These are phyloP conservation scores for Amiota minor DNA, from an alignment of 2,888 invertebrate species.

Conservation along the genomic window DNA sequence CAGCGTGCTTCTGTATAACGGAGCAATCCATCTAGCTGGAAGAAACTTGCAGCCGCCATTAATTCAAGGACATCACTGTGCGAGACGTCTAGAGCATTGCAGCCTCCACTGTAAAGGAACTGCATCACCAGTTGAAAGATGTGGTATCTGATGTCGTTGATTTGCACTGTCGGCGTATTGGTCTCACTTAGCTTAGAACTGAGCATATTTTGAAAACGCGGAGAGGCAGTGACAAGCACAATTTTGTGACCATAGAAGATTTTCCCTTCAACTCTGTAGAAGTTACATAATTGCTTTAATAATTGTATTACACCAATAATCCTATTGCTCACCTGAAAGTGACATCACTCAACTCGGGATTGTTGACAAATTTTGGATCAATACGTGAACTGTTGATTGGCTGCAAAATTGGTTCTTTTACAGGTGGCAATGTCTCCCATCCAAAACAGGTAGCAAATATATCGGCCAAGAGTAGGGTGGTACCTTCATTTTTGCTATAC, in stretches of 20 bases:
- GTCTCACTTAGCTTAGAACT: slow-evolving; percentile 83
- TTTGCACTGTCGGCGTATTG: slow-evolving; percentile 88
- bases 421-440: slow-evolving; percentile 86
- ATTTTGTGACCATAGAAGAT: slow-evolving; percentile 96
- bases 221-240: slow-evolving; percentile 91
- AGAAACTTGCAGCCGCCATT: slow-evolving; percentile 93
- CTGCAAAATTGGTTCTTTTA: slow-evolving; percentile 80
- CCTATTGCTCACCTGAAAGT: slow-evolving; percentile 80
- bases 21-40: slow-evolving; percentile 88
- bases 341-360: slow-evolving; percentile 92
- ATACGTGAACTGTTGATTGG: slow-evolving; percentile 83
- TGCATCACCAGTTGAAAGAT: slow-evolving; percentile 94
- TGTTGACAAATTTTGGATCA: slow-evolving; percentile 94
- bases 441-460: slow-evolving; percentile 92
- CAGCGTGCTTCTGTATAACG: slow-evolving; percentile 90
- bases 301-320: background rate
- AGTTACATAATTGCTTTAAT: background rate
- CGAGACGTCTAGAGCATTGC: slow-evolving; percentile 83
- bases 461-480: slow-evolving; percentile 88
- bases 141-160: slow-evolving; percentile 92
- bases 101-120: slow-evolving; percentile 92
- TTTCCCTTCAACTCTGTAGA: slow-evolving; percentile 86
- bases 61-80: slow-evolving; percentile 88
- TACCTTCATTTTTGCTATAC: slow-evolving; percentile 94
- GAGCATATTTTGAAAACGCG: slow-evolving; percentile 89